These are phyloP conservation scores for Diabrotica undecimpunctata DNA, from an alignment of 1,140 invertebrate genomes.

Conservation along the genomic window DNA sequence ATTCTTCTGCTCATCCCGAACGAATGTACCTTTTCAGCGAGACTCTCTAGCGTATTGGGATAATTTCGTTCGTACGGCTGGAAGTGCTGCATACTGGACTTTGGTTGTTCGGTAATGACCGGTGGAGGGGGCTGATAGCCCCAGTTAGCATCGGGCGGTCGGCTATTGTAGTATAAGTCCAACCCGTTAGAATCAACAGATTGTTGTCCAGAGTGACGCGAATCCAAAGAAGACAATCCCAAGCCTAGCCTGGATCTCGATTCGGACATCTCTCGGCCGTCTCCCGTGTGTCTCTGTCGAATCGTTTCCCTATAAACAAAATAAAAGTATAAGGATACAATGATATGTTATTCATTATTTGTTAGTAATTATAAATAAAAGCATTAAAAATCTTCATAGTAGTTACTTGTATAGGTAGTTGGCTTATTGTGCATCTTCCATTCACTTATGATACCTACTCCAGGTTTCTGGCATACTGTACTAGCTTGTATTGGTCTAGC, in stretches of 20 bases:
- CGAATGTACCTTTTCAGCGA: constrained; percentile 86
- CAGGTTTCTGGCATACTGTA: no score
- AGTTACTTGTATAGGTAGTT: no score
- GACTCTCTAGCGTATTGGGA: constrained; percentile 85
- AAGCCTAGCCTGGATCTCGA: constrained; percentile 70
- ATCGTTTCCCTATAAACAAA: constrained; percentile 46
- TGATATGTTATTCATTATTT: no score
- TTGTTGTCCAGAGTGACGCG: constrained; percentile 33
- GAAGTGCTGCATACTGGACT: constrained; percentile 73
- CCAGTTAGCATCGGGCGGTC: constrained; percentile 48
- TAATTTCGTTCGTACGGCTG: constrained; percentile 78
- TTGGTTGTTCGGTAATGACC: constrained; percentile 86
- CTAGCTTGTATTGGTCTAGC: no score
- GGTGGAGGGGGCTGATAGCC: constrained; percentile 68
- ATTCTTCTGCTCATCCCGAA: constrained; percentile 58
- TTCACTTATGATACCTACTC: no score
- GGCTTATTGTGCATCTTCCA: no score
- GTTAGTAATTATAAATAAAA: no score
- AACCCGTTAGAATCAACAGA: constrained; percentile 61
- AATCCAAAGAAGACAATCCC: constrained; percentile 55
- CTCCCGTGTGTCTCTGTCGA: constrained; percentile 56
- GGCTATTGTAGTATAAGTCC: constrained; percentile 79
- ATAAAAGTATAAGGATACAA: no score
- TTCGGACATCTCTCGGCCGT: constrained; percentile 69
- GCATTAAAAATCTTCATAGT: no score